These are phyloP conservation scores for Trilocha varians DNA, from an alignment of 2,888 invertebrate species.

Conservation along the genomic window DNA sequence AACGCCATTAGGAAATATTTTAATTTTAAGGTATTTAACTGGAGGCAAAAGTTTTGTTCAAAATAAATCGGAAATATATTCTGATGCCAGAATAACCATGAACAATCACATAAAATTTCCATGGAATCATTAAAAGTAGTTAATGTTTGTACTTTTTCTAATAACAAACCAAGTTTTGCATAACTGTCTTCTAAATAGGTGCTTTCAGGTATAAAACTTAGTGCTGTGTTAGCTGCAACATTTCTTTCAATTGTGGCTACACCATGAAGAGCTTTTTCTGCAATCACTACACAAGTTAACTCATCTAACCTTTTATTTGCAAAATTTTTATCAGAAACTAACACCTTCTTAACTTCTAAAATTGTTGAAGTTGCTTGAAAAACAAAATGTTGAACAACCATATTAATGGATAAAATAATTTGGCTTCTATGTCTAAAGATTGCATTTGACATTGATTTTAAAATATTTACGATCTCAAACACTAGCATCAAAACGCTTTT, in stretches of 20 bases:
- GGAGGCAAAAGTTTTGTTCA: constrained; percentile 78
- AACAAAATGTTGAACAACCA: constrained; percentile 85
- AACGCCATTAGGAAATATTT: constrained; percentile 60
- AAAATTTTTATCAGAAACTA: constrained; percentile 76
- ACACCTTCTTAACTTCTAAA: constrained; percentile 78
- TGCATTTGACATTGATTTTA: constrained; percentile 83
- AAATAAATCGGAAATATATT: constrained; percentile 84
- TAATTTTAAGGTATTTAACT: constrained; percentile 77
- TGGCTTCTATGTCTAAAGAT: constrained; percentile 79
- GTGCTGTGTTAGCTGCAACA: constrained; percentile 77
- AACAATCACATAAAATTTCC: constrained; percentile 78
- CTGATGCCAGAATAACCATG: constrained; percentile 87
- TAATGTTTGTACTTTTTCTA: constrained; percentile 78
- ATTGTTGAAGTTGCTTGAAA: constrained; percentile 82
- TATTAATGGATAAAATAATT: constrained; percentile 81
- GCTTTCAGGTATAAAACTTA: constrained; percentile 78
- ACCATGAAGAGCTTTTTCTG: constrained; percentile 78
- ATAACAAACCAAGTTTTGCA: constrained; percentile 71
- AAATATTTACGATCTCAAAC: constrained; percentile 85
- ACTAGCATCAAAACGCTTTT: constrained; percentile 82
- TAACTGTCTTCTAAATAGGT: constrained; percentile 77
- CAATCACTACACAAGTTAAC: constrained; percentile 82
- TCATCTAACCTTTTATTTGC: constrained; percentile 79
- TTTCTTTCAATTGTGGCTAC: constrained; percentile 76
- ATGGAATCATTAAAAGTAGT: constrained; percentile 74